Base-by-base conservation (phyloP, 1,140 invertebrate species). In the Conopomorpha cramerella region DNA sequence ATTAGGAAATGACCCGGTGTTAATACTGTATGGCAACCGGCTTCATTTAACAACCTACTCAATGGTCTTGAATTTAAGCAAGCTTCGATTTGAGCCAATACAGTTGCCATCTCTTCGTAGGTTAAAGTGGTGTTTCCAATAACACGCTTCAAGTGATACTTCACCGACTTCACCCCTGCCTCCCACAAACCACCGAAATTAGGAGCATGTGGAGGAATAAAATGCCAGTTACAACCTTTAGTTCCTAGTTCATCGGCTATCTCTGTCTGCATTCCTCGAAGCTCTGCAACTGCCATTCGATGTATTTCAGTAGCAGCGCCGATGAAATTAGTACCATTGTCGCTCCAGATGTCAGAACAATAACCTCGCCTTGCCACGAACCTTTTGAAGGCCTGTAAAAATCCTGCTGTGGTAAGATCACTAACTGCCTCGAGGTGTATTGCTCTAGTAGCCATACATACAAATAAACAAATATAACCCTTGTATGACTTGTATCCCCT, bases 151-250 rank as follows among this genome's bases (percentile, higher is more conserved):
- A 61, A 16, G 11, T 45, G 38, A 17, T 38, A 36, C 26, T 53
- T 40, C 8, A 53, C 42, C n/a, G 34, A 36, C 16, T 46, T 34
- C n/a, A 60, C 43, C 4, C 34, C 15, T 30, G 49, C 30, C 35
- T 60, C 55, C 56, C 56, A 60, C 1, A 41, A 23, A 8, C 56
- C 52, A 16, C 52, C 52, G 23, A 47, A 41, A 23, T 59, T 41
- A 2, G 49, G 41, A 10, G 36, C 43, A 28, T 16, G 1, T 4
- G 55, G 55, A n/a, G 46, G 45, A 23, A 23, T 23, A 23, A 23
- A 23, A 23, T 23, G 19, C 19, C 19, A 23, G 4, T 4, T 23
- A 10, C 4, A 4, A 10, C 19, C 10, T 6, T 23, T 23, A 23
- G 4, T 10, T 6, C 19, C 10, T 10, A 23, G 10, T 10, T 10